These are phyloP conservation scores for Drosophila helvetica DNA, from an alignment of 2,888 invertebrate genomes.

Conservation along the genomic window DNA sequence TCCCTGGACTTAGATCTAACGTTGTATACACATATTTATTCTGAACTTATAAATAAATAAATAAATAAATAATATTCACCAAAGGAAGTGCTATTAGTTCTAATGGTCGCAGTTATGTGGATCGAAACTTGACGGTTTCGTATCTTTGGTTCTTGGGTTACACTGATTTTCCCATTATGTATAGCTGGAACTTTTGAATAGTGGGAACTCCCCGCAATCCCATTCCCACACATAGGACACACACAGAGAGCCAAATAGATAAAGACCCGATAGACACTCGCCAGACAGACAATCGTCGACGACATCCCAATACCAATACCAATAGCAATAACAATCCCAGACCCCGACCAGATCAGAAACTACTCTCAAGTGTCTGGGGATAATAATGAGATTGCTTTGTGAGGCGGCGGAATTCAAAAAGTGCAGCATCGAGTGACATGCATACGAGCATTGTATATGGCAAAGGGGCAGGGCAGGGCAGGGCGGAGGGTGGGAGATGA, in stretches of 20 bases:
- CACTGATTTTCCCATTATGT: constrained; percentile 22
- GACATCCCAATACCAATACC: background rate
- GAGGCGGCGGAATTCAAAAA: constrained; percentile 55
- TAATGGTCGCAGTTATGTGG: background rate
- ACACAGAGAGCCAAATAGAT: constrained; percentile 23
- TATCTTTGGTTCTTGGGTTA: constrained; percentile 5
- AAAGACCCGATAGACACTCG: constrained; percentile 41
- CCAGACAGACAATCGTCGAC: constrained; percentile 26
- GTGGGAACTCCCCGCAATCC: constrained; percentile 40
- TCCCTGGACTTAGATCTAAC: no score
- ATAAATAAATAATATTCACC: no score
- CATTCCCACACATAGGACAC: constrained; percentile 16
- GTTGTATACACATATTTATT: no score
- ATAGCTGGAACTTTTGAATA: constrained; percentile 22
- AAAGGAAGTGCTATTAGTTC: background rate
- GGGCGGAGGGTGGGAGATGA: background rate
- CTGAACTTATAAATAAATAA: no score
- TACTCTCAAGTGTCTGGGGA: constrained; percentile 62
- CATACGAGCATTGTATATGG: no score
- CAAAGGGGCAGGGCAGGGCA: no score
- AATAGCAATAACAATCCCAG: background rate
- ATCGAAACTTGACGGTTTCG: background rate
- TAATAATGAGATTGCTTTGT: constrained; percentile 71
- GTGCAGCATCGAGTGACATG: constrained; percentile 4
- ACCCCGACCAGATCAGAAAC: background rate